phyloP scores from a whole-genome alignment of 1,140 invertebrate genomes.

The Gryon sp. region DNA sequence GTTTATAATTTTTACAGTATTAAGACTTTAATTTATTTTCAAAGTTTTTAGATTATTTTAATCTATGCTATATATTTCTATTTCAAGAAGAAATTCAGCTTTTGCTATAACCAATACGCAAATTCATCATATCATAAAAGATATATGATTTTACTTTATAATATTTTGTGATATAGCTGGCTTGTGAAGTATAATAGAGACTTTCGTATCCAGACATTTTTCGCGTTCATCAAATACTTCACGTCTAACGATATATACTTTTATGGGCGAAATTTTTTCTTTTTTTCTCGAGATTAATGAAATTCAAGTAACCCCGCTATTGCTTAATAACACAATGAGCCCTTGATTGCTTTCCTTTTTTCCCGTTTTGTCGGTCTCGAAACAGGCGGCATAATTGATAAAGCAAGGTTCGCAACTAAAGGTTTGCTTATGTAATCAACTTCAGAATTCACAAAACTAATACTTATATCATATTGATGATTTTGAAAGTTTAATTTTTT shows the following conservation, averaged over 20 bases:
- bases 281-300: constrained; percentile 21
- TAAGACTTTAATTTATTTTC: no score
- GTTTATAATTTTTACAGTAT: no score
- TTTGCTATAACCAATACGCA: no score
- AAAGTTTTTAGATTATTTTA: no score
- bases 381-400: constrained; percentile 35
- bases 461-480: constrained; percentile 1
- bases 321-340: constrained; percentile 21
- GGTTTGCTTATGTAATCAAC: constrained; percentile 14
- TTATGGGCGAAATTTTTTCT: constrained; percentile 6
- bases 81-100: no score
- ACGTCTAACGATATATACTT: constrained; percentile 11
- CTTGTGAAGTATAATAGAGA: constrained; percentile 8
- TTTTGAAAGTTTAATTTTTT: no score
- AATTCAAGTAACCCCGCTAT: constrained; percentile 25
- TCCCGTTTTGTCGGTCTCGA: constrained; percentile 9
- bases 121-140: no score
- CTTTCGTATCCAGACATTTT: constrained; percentile 11
- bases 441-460: constrained; percentile 22
- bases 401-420: not conserved
- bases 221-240: constrained; percentile 15
- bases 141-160: no score
- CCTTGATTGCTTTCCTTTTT: constrained; percentile 29
- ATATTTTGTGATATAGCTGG: not conserved
- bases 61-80: no score